Evolutionary conservation across 2,797 vertebrate species (phyloP).

Genomic region (Jordanella pulchra): DNA sequence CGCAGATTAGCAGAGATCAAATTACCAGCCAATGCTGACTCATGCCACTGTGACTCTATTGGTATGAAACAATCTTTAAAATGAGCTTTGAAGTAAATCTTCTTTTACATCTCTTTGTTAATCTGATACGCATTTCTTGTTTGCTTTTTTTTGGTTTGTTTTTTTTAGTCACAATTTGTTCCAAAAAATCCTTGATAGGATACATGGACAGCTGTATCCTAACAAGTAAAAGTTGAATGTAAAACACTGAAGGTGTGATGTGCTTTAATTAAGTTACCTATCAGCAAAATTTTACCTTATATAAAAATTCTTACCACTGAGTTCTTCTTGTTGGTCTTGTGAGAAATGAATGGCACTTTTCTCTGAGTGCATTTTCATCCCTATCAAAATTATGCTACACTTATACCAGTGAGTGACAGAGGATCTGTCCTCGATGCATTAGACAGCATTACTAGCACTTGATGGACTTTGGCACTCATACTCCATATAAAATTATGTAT

Average conservation of each 20-base stretch:
- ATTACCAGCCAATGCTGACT: constrained; percentile 32
- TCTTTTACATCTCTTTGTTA: constrained; percentile 31
- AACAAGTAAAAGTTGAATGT: background rate
- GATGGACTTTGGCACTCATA: constrained; percentile 8
- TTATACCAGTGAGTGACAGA: background rate
- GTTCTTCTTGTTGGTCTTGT: background rate
- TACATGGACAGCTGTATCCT: background rate
- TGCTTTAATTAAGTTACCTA: background rate
- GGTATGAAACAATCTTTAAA: background rate
- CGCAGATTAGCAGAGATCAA: constrained; percentile 51
- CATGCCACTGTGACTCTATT: constrained; percentile 16
- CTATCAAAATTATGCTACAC: background rate
- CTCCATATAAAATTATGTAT: background rate
- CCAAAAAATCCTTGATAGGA: background rate
- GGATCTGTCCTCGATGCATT: background rate
- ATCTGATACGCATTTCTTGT: constrained; percentile 20
- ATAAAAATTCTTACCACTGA: background rate
- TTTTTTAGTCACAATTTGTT: background rate
- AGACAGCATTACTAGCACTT: background rate
- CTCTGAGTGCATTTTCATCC: background rate
- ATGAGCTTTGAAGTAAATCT: constrained; percentile 41
- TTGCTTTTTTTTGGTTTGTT: background rate
- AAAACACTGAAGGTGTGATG: background rate
- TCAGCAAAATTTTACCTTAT: background rate
- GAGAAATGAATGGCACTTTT: background rate